Evolutionary conservation across 2,113 vertebrate species (phyloP).

Genomic region (Chlorodrepanis virens): DNA sequence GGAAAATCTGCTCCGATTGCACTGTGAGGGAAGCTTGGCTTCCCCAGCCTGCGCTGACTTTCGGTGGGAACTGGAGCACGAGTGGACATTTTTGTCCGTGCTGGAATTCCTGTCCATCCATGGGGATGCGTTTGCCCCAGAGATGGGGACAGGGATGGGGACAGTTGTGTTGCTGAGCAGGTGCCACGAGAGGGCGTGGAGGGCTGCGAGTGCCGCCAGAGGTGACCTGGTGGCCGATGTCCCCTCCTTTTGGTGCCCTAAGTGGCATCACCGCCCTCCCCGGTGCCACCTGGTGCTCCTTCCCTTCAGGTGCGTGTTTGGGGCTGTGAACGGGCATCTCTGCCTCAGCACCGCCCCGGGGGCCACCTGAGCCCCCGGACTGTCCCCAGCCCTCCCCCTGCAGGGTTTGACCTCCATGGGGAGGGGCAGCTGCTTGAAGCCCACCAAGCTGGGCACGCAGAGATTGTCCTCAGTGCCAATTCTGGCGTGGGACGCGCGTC

Average conservation of each 20-base stretch:
- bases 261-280: fast-evolving
- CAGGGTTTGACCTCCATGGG: fast-evolving
- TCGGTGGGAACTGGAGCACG: fast-evolving
- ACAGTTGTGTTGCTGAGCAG: not conserved
- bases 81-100: fast-evolving
- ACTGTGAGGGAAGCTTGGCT: fast-evolving
- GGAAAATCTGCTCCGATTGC: fast-evolving
- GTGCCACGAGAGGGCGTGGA: not conserved
- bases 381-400: not conserved
- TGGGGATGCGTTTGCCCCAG: fast-evolving
- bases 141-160: not conserved
- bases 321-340: fast-evolving
- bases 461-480: not conserved
- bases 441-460: fast-evolving
- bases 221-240: not conserved
- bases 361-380: not conserved
- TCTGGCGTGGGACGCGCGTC: fast-evolving
- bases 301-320: fast-evolving
- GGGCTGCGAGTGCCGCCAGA: not conserved
- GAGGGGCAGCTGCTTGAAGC: not conserved
- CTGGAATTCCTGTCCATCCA: fast-evolving
- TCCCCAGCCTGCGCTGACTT: not conserved
- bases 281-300: fast-evolving
- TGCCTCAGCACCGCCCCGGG: not conserved
- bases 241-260: not conserved